phyloP scores from a whole-genome alignment of 2,113 vertebrate species.

The Morone saxatilis region DNA sequence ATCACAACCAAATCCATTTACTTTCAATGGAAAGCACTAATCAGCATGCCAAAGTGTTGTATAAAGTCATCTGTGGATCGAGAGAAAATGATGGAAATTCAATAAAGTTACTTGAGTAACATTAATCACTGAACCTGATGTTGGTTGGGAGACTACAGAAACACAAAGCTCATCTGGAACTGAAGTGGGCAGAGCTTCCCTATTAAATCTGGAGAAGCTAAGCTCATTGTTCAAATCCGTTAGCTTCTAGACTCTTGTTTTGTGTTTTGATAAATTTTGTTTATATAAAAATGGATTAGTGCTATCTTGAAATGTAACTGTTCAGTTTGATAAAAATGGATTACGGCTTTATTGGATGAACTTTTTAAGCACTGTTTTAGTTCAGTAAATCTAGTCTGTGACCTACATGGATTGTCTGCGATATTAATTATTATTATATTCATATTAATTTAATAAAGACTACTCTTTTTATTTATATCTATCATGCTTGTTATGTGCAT shows the following conservation, averaged over 20 bases:
- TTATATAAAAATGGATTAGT: background rate
- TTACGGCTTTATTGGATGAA: background rate
- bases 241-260: background rate
- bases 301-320: background rate
- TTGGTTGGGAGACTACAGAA: background rate
- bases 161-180: background rate
- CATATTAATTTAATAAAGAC: background rate
- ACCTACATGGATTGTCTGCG: background rate
- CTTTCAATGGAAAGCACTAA: background rate
- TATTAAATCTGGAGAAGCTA: background rate
- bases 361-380: background rate
- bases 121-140: background rate
- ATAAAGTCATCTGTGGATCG: background rate
- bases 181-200: background rate
- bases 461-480: background rate
- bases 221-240: background rate
- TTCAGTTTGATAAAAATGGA: background rate
- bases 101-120: background rate
- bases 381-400: background rate
- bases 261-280: background rate
- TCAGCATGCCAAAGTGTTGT: background rate
- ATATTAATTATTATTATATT: too few relatives aligned
- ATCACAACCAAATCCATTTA: background rate
- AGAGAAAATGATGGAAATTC: background rate
- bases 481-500: background rate